phyloP scores from a whole-genome alignment of 1,140 invertebrate genomes.

The Pseudomyrmex flavicornis region DNA sequence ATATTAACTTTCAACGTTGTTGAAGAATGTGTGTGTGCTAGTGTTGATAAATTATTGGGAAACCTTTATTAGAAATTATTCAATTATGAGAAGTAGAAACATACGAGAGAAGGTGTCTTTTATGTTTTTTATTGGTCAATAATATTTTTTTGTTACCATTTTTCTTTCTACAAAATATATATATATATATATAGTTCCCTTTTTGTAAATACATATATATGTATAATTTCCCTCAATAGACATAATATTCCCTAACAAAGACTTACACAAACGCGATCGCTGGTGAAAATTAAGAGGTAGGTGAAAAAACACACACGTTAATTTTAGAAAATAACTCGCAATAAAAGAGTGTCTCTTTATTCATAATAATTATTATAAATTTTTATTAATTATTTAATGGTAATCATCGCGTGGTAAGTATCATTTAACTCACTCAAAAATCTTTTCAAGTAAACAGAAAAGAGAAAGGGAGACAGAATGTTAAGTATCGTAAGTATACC shows the following conservation, averaged over 20 bases:
- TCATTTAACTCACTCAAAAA: slow-evolving; percentile 71
- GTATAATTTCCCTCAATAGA: no score
- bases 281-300: slow-evolving; percentile 26
- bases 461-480: slow-evolving; percentile 36
- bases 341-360: slow-evolving; percentile 79
- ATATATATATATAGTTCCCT: no score
- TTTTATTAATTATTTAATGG: slow-evolving; percentile 72
- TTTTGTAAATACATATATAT: no score
- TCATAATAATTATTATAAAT: slow-evolving; percentile 75
- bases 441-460: slow-evolving; percentile 71
- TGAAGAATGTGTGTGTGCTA: no score
- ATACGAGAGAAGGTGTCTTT: no score
- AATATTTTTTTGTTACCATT: no score
- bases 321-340: slow-evolving; percentile 82
- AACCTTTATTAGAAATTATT: no score
- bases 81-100: no score
- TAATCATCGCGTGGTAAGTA: slow-evolving; percentile 59
- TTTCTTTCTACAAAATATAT: no score
- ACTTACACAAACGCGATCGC: background rate
- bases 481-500: slow-evolving; percentile 67
- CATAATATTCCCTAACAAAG: background rate
- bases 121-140: no score
- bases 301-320: slow-evolving; percentile 51
- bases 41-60: no score
- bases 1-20: no score